Base-by-base conservation (phyloP, 2,888 invertebrate species). In the Oscheius sp. region DNA sequence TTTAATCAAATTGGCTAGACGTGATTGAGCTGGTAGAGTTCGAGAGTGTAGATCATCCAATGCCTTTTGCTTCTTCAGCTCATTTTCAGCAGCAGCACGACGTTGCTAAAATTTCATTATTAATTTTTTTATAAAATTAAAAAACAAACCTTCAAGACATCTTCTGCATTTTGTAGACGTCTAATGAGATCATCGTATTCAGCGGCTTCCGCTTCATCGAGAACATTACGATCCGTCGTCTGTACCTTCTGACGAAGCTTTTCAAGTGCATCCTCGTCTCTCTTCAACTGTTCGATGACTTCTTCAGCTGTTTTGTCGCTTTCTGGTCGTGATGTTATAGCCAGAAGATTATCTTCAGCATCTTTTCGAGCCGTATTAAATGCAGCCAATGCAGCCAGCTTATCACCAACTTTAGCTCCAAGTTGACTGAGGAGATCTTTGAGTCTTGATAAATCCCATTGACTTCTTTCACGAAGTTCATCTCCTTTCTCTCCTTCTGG, bases 301-400 rank as follows among this genome's bases (percentile, higher is more conserved):
- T 74, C 65, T 57, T 74, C 69, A 62, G 74, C 69, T 14, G 63
- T 50, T 24, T 49, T 38, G 14, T 20, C 36, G 17, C 26, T 47
- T 50, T 63, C 63, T 12, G 36, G 26, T 32, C 63, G 32, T 38
- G 66, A 51, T 28, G 74, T 71, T 51, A 74, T 70, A 32, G 68
- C 71, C 59, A 74, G 65, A 24, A 74, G 72, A 44, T 72, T 51
- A 24, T 72, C 72, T 67, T 76, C 77, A 44, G 73, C 72, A 22
- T 74, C 72, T 62, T 74, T 75, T 50, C 76, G 72, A 59, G 73
- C 70, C 6, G 75, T 72, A 28, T 71, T 74, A 71, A 75, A 75
- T 17, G 75, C 70, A 28, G 75, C 78, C 57, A 75, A 73, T 57
- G 78, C 75, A 41, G 75, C 75, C 30, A 75, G 56, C 47, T 75